phyloP scores from a whole-genome alignment of 1,140 invertebrate species.

The Gerris buenoi region DNA sequence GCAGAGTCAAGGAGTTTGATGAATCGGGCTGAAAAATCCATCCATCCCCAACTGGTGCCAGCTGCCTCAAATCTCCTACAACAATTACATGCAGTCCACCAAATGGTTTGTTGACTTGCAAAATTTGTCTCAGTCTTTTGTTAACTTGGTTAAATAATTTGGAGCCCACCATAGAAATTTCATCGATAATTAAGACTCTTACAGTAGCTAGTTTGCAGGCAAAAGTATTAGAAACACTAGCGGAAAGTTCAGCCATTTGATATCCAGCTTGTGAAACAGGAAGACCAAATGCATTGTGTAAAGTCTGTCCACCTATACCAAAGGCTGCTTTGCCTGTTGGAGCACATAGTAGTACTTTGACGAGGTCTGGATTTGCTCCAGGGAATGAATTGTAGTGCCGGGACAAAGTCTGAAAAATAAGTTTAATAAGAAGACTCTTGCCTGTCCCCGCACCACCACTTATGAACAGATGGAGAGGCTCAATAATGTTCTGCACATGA shows the following conservation, averaged over 20 bases:
- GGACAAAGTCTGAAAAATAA: neutral
- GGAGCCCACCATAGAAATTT: neutral
- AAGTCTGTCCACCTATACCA: neutral
- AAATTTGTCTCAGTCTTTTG: neutral
- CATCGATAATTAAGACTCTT: neutral
- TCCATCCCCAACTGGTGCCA: neutral
- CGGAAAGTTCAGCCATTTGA: neutral
- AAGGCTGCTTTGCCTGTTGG: neutral
- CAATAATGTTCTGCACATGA: too few species aligned
- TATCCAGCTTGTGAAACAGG: neutral
- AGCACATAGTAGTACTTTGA: neutral
- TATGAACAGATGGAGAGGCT: too few species aligned
- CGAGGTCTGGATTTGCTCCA: neutral
- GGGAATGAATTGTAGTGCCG: neutral
- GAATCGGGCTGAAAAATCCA: neutral
- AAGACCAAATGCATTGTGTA: neutral
- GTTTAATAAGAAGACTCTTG: neutral
- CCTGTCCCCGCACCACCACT: neutral
- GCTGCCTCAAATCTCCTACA: neutral
- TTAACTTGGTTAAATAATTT: neutral
- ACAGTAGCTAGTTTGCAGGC: neutral
- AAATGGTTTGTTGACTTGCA: neutral
- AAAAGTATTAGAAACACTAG: neutral
- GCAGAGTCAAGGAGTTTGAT: neutral
- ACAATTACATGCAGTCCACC: neutral